Conservation (phyloP, 2,888 invertebrate genomes). For the Tanypteryx hageni region DNA sequence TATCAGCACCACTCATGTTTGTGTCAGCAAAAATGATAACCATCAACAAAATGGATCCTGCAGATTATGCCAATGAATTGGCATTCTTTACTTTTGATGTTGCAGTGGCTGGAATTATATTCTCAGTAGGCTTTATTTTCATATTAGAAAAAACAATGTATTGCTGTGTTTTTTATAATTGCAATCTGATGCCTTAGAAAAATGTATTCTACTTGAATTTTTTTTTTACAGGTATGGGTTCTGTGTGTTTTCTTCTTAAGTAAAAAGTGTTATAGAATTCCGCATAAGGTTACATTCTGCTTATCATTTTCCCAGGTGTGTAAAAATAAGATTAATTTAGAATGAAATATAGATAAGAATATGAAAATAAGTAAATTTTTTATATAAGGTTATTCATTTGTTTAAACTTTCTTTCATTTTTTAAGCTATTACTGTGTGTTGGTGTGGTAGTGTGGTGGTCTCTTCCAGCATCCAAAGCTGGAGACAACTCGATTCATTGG, state of each 20-base stretch:
- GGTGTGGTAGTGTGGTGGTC: constrained; percentile 84
- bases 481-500: constrained; percentile 78
- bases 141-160: neutral
- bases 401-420: constrained; percentile 67
- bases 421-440: constrained; percentile 81
- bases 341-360: constrained; percentile 46
- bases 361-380: neutral
- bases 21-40: constrained; percentile 95
- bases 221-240: constrained; percentile 80
- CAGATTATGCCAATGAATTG: constrained; percentile 86
- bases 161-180: too few relatives aligned
- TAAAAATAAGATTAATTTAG: constrained; percentile 65
- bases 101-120: constrained; percentile 86
- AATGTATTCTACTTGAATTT: constrained; percentile 1
- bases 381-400: neutral
- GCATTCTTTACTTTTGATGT: constrained; percentile 89
- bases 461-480: constrained; percentile 76
- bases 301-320: constrained; percentile 88
- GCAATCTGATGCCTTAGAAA: constrained; percentile 30
- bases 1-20: constrained; percentile 97
- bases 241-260: constrained; percentile 84
- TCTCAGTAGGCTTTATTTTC: constrained; percentile 77
- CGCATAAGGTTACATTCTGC: constrained; percentile 89
- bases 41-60: constrained; percentile 82
- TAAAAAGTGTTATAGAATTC: constrained; percentile 86